Evolutionary conservation across 2,113 vertebrate genomes (phyloP).

Genomic region (Carlito syrichta): DNA sequence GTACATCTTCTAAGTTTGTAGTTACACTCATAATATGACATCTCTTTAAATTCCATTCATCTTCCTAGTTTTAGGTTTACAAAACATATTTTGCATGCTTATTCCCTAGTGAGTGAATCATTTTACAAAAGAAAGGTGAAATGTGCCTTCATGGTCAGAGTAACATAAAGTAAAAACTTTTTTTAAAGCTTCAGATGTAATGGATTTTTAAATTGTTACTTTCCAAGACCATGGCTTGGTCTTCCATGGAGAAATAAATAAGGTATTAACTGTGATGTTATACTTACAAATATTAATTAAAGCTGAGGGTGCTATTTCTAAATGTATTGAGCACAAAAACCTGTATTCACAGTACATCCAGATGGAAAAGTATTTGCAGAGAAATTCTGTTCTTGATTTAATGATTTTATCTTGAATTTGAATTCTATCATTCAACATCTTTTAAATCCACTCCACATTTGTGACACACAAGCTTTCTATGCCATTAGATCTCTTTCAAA

Average conservation of each 20-base stretch:
- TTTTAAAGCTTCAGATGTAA: not conserved
- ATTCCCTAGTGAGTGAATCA: not conserved
- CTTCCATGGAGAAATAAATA: not conserved
- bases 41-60: not conserved
- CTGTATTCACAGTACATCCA: not conserved
- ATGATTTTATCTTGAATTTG: not conserved
- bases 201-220: not conserved
- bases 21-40: not conserved
- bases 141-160: not conserved
- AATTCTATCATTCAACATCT: not conserved
- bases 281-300: not conserved
- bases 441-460: not conserved
- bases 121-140: not conserved
- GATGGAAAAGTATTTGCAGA: not conserved
- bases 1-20: not conserved
- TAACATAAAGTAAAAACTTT: not conserved
- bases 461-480: not conserved
- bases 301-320: not conserved
- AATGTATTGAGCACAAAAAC: not conserved
- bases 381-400: not conserved
- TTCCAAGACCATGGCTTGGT: not conserved
- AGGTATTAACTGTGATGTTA: not conserved
- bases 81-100: not conserved
- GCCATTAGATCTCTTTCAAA: not conserved
- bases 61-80: not conserved